phyloP scores from a whole-genome alignment of 2,888 invertebrate species.

The Apoda limacodes region DNA sequence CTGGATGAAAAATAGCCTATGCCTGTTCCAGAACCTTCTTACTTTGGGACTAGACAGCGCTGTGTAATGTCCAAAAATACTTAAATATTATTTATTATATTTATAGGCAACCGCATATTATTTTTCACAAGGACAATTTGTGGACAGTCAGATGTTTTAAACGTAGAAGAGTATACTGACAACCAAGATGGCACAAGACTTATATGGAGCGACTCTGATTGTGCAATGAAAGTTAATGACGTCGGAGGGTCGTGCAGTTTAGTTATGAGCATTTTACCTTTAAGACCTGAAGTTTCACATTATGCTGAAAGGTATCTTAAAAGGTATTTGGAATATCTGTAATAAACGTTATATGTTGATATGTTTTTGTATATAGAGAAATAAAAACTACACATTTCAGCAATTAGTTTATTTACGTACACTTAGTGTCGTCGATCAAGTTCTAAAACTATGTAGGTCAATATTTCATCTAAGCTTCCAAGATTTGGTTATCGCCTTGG shows the following conservation, averaged over 20 bases:
- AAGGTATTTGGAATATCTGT: conserved; percentile 23
- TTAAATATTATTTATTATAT: conserved; percentile 2
- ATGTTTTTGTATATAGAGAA: no score
- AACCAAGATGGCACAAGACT: conserved; percentile 23
- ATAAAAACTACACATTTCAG: no score
- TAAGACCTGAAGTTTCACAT: conserved; percentile 24
- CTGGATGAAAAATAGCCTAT: no score
- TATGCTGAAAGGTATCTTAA: conserved; percentile 34
- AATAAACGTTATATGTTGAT: conserved; percentile 11
- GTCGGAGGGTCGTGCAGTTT: conserved; percentile 39
- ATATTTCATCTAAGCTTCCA: no score
- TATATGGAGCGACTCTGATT: conserved; percentile 26
- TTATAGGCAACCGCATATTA: conserved; percentile 38
- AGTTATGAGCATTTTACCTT: conserved; percentile 30
- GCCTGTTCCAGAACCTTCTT: no score
- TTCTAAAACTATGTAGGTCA: background rate
- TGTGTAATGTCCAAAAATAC: background rate
- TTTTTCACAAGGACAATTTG: conserved; percentile 36
- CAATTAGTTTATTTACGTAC: no score
- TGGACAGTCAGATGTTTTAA: conserved; percentile 25
- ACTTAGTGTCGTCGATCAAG: no score
- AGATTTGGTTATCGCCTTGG: no score
- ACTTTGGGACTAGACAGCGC: no score
- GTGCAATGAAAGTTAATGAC: conserved; percentile 34
- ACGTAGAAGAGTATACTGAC: conserved; percentile 35